Conservation (phyloP, 2,113 vertebrate species). For the Centropristis striata region DNA sequence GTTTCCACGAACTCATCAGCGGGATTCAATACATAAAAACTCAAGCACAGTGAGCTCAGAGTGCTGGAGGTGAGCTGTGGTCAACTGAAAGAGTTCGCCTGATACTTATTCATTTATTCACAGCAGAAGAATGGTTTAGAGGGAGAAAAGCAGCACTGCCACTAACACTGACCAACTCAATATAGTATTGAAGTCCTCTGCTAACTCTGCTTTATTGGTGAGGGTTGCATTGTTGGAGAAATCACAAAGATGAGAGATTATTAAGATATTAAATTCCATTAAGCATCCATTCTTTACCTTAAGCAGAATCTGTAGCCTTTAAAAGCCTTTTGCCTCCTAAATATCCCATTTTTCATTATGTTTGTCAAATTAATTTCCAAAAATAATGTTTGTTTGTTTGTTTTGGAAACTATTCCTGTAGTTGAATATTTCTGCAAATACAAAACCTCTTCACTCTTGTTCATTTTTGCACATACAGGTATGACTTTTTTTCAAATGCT, state of each 20-base stretch:
- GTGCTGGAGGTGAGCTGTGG: slow-evolving; percentile 20
- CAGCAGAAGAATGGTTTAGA: background rate
- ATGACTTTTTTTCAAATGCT: slow-evolving; percentile 31
- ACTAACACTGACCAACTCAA: background rate
- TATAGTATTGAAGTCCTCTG: background rate
- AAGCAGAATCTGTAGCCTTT: slow-evolving; percentile 44
- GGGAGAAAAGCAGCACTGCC: slow-evolving; percentile 5
- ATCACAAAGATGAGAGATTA: too few species aligned
- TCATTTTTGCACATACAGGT: background rate
- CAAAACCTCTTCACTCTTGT: background rate
- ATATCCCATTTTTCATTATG: background rate
- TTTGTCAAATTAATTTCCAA: background rate
- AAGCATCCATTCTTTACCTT: background rate
- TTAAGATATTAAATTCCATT: background rate
- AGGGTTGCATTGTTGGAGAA: background rate
- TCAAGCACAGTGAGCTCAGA: background rate
- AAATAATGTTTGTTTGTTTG: background rate
- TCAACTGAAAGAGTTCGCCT: background rate
- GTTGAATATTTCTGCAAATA: background rate
- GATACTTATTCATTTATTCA: background rate
- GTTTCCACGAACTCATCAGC: slow-evolving; percentile 9
- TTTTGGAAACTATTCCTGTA: background rate
- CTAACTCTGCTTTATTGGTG: background rate
- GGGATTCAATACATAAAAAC: background rate
- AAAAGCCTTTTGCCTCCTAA: slow-evolving; percentile 19